Evolutionary conservation across 1,140 invertebrate species (phyloP).

Genomic region (Pomphorhynchus laevis): DNA sequence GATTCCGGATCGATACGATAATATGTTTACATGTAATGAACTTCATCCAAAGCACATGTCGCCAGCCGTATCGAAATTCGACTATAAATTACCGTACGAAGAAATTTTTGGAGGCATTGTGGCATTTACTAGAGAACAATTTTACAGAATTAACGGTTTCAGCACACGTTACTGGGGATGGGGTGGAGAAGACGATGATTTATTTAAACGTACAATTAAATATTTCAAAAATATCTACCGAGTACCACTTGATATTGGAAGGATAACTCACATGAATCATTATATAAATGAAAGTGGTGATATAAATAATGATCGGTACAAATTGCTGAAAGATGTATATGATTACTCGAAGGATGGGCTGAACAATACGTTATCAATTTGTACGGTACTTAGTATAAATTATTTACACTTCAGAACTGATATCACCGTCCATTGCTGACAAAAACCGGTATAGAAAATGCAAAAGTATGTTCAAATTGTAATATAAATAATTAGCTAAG

Average conservation of each 20-base stretch:
- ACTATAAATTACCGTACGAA: constrained; percentile 7
- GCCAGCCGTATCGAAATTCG: constrained; percentile 1
- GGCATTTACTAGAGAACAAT: constrained; percentile 7
- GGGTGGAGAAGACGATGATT: constrained; percentile 11
- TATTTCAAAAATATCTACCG: no score
- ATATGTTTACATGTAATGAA: constrained; percentile 2
- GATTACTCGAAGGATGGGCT: not conserved
- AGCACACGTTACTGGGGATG: constrained; percentile 10
- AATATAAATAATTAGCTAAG: no score
- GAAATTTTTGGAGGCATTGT: constrained; percentile 10
- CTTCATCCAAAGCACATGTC: constrained; percentile 3
- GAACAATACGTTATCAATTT: not conserved
- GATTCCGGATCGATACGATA: constrained; percentile 4
- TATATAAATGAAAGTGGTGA: no score
- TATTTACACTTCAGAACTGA: no score
- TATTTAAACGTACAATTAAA: not conserved
- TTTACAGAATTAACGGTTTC: constrained; percentile 10
- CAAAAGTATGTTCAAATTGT: no score
- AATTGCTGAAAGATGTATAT: no score
- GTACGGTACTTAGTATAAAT: not conserved
- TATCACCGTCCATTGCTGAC: no score
- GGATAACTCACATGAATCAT: no score
- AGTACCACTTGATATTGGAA: no score
- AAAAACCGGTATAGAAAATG: no score
- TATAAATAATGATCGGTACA: no score